phyloP scores from a whole-genome alignment of 2,113 vertebrate species.

The Ibidorhyncha struthersii region DNA sequence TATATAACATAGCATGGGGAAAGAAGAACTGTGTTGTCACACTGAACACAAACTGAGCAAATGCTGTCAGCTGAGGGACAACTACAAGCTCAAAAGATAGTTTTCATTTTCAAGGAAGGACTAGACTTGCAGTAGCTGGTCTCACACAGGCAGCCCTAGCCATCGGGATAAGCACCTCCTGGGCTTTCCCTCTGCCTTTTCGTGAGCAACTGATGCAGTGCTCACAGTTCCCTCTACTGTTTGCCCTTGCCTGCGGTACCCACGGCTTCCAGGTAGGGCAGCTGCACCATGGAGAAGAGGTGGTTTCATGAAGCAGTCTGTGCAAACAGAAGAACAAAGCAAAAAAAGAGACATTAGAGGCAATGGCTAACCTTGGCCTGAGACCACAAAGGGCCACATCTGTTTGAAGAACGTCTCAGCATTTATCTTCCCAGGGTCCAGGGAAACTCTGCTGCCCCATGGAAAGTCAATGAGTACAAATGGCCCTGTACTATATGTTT shows the following conservation, averaged over 20 bases:
- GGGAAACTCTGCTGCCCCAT: not conserved
- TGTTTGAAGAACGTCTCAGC: not conserved
- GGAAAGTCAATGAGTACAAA: not conserved
- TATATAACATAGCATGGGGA: not conserved
- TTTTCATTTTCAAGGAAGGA: not conserved
- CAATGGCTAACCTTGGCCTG: not conserved
- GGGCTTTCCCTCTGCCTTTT: not conserved
- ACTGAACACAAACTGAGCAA: not conserved
- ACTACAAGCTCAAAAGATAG: not conserved
- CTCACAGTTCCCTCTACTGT: not conserved
- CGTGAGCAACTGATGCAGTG: not conserved
- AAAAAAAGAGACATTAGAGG: not conserved
- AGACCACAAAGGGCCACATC: not conserved
- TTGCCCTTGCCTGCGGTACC: rapidly evolving
- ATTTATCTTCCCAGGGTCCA: not conserved
- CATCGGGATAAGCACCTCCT: not conserved
- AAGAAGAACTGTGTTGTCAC: not conserved
- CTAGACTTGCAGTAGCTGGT: not conserved
- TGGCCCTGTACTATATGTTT: rapidly evolving
- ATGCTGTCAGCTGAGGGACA: not conserved
- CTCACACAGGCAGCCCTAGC: not conserved
- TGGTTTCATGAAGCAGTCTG: not conserved
- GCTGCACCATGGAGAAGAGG: not conserved
- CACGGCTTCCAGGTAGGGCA: not conserved
- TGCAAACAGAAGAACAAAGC: not conserved